These are phyloP conservation scores for Phymanthus crucifer DNA, from an alignment of 92 coral and sea anemone genomes.

Conservation along the genomic window DNA sequence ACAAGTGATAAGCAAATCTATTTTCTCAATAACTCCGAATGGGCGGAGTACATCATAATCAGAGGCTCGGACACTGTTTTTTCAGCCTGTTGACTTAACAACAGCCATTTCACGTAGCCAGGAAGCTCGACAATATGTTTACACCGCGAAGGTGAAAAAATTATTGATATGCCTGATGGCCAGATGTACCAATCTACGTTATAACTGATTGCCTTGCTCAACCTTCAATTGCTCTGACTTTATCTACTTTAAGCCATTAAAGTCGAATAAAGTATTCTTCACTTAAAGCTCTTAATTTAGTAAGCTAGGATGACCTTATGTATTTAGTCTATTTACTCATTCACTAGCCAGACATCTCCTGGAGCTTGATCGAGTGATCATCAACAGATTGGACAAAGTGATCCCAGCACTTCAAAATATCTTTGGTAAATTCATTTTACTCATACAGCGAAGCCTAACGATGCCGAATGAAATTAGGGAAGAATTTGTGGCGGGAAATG, in stretches of 20 bases:
- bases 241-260: slow-evolving; percentile 3
- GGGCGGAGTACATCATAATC: slow-evolving; percentile 26
- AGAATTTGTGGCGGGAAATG: background rate
- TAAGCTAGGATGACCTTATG: slow-evolving; percentile 4
- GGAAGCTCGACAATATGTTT: background rate
- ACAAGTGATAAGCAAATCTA: slow-evolving; percentile 29
- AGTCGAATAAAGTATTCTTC: slow-evolving; percentile 2
- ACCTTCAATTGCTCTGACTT: background rate
- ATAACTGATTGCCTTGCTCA: background rate
- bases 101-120: background rate
- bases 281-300: slow-evolving; percentile 10
- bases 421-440: background rate
- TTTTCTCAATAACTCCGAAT: slow-evolving; percentile 20
- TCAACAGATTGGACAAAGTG: slow-evolving; percentile 19
- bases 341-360: slow-evolving; percentile 29
- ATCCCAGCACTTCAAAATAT: background rate
- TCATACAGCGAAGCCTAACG: background rate
- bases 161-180: background rate
- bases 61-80: slow-evolving; percentile 7
- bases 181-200: background rate
- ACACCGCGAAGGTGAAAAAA: background rate
- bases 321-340: slow-evolving; percentile 4
- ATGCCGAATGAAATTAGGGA: background rate
- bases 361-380: slow-evolving; percentile 16
- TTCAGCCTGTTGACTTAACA: slow-evolving; percentile 1